A percentile compares a stretch with the other conserved stretches of the same genome.
Evolutionary conservation across 2,797 vertebrate genomes (phyloP).

Genomic region (Anolis apletophallus): DNA sequence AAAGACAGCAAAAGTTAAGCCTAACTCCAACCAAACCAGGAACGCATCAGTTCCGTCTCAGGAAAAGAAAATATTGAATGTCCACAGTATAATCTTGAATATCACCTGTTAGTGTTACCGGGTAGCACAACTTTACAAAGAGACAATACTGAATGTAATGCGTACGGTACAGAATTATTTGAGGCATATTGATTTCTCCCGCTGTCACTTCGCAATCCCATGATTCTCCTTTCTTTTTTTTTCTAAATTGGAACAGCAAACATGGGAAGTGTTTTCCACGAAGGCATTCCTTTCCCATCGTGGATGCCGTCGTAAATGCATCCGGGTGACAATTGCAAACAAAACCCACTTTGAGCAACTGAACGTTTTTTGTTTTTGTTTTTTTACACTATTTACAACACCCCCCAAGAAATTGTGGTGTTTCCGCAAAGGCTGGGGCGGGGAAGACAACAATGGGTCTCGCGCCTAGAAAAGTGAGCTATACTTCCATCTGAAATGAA

Average conservation of each 20-base stretch:
- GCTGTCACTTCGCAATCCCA: conserved; percentile 43
- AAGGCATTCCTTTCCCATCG: conserved; percentile 10
- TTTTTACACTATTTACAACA: conserved; percentile 33
- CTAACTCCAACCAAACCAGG: conserved; percentile 55
- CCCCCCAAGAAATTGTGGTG: neutral
- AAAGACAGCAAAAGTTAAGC: conserved; percentile 44
- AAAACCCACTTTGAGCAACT: conserved; percentile 57
- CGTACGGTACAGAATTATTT: conserved; percentile 49
- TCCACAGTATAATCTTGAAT: conserved; percentile 63
- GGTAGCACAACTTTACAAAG: conserved; percentile 67
- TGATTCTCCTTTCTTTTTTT: conserved; percentile 34
- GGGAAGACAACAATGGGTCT: neutral
- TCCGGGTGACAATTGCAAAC: conserved; percentile 64
- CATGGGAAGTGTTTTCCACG: conserved; percentile 33
- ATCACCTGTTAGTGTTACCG: conserved; percentile 51
- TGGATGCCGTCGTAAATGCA: conserved; percentile 48
- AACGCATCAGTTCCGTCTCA: conserved; percentile 63
- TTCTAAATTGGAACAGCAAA: conserved; percentile 56
- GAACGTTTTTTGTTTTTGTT: conserved; percentile 34
- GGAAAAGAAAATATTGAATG: conserved; percentile 71
- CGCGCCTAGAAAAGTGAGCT: neutral
- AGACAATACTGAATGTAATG: conserved; percentile 62
- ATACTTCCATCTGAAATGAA: neutral
- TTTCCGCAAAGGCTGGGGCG: neutral
- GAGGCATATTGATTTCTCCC: neutral